These are phyloP conservation scores for Corydoras maculifer DNA, from an alignment of 2,113 vertebrate species.

Conservation along the genomic window DNA sequence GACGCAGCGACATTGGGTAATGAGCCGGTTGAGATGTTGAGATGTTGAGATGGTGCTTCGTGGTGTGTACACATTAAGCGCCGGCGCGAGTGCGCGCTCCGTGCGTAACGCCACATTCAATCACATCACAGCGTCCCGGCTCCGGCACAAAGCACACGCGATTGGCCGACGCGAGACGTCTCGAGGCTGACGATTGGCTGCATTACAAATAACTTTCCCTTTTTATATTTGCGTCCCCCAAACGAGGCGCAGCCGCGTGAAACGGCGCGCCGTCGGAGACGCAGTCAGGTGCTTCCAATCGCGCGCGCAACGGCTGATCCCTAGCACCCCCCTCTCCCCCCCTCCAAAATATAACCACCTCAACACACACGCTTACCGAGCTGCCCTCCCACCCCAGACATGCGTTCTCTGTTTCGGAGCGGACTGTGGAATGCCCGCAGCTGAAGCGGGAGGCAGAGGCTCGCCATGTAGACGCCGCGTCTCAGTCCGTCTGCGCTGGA, in stretches of 20 bases:
- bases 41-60: background rate
- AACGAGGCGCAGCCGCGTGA: background rate
- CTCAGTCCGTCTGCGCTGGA: conserved; percentile 26
- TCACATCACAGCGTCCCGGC: background rate
- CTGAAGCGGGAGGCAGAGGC: conserved; percentile 38
- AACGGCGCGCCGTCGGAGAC: too few species aligned
- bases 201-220: background rate
- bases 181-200: conserved; percentile 8
- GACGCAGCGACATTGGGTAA: background rate
- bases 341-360: too few species aligned
- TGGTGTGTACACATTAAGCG: background rate
- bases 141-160: background rate
- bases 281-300: too few species aligned
- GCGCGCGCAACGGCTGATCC: too few species aligned
- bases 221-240: background rate
- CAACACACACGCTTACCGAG: background rate
- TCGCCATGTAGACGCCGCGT: conserved; percentile 41
- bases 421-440: conserved; percentile 43
- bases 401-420: background rate
- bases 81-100: background rate
- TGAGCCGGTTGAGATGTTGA: background rate
- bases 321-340: too few species aligned
- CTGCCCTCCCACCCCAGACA: background rate
- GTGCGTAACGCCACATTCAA: background rate
- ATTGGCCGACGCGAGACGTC: background rate